A percentile compares a stretch with the other conserved stretches of the same genome.
These are phyloP conservation scores for Diaperis boleti DNA, from an alignment of 2,888 invertebrate species.

Conservation along the genomic window DNA sequence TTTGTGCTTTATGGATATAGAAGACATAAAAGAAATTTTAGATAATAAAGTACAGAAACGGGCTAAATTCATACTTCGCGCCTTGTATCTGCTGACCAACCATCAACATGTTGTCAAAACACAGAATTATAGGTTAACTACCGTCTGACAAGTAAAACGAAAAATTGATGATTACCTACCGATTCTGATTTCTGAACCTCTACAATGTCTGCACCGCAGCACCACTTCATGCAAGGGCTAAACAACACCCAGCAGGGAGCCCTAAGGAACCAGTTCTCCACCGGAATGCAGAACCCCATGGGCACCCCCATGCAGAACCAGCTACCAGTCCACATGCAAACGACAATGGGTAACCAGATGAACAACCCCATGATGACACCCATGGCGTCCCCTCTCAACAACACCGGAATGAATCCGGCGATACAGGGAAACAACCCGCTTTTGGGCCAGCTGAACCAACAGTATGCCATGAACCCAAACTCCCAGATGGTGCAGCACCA, in stretches of 20 bases:
- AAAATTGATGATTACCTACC: too few species aligned
- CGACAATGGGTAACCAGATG: constrained; percentile 70
- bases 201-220: constrained; percentile 78
- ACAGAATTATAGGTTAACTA: too few species aligned
- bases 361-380: constrained; percentile 64
- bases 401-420: constrained; percentile 60
- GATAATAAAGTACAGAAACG: too few species aligned
- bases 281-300: constrained; percentile 68
- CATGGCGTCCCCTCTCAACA: constrained; percentile 56
- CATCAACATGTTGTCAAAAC: too few species aligned
- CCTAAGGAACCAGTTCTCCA: constrained; percentile 76
- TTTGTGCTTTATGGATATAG: too few species aligned
- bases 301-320: constrained; percentile 57
- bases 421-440: constrained; percentile 65
- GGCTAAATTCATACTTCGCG: too few species aligned
- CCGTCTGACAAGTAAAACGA: constrained; percentile 27
- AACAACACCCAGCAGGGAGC: constrained; percentile 72
- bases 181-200: not conserved
- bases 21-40: too few species aligned
- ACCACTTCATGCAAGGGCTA: constrained; percentile 78
- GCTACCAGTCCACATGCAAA: constrained; percentile 60
- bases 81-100: too few species aligned
- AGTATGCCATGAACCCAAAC: constrained; percentile 59
- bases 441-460: constrained; percentile 64
- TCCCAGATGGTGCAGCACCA: constrained; percentile 55